Percentiles rank a stretch among this genome's conserved stretches.
Evolutionary conservation across 2,797 vertebrate species (phyloP).

Genomic region (Hemitrygon akajei): DNA sequence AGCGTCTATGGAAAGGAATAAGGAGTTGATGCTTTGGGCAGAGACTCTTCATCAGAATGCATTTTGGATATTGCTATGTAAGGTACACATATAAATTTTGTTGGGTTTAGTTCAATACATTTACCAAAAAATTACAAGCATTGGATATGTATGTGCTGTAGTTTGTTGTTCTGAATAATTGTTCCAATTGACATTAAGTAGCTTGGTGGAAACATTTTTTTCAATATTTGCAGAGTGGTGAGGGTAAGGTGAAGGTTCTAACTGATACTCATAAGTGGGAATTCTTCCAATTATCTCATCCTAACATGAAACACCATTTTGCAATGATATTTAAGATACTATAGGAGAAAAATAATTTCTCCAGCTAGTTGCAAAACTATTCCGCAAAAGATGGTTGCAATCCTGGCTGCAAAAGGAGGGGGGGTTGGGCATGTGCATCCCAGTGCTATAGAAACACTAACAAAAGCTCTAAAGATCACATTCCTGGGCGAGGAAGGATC

Average conservation of each 20-base stretch:
- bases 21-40: no score
- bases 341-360: neutral
- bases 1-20: no score
- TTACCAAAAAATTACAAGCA: neutral
- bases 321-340: neutral
- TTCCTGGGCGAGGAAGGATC: no score
- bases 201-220: neutral
- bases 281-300: neutral
- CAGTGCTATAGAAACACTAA: no score
- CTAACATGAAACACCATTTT: neutral
- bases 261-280: neutral
- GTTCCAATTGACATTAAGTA: neutral
- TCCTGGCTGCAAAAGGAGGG: no score
- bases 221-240: neutral
- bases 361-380: no score
- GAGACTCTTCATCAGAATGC: no score
- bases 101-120: neutral
- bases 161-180: slow-evolving; percentile 1
- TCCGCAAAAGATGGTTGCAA: neutral
- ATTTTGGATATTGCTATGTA: no score
- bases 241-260: neutral
- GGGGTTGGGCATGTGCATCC: no score
- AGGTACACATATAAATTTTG: neutral
- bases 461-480: no score
- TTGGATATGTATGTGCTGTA: neutral